These are phyloP conservation scores for Heliconius congener DNA, from an alignment of 1,140 invertebrate genomes.

Conservation along the genomic window DNA sequence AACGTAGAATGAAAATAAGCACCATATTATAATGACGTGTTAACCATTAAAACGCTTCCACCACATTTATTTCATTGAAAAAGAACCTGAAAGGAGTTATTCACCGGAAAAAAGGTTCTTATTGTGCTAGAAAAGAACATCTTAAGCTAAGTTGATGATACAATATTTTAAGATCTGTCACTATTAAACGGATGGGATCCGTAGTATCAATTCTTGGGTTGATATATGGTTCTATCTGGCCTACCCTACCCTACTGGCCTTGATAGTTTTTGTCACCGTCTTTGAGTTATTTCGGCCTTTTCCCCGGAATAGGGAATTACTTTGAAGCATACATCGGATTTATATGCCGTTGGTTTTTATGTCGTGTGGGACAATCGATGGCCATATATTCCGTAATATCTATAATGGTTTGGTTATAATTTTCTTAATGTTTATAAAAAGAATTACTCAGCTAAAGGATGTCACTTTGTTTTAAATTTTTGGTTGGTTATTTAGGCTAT, in stretches of 20 bases:
- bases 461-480: neutral
- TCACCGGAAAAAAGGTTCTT: conserved; percentile 12
- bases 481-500: neutral
- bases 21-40: neutral
- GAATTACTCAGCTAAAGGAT: neutral
- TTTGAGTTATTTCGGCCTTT: conserved; percentile 3
- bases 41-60: neutral
- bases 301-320: conserved; percentile 7
- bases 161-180: conserved; percentile 8
- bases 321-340: conserved; percentile 18
- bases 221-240: conserved; percentile 13
- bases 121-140: conserved; percentile 17
- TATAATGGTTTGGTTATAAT: neutral
- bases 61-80: neutral
- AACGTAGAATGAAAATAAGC: too few relatives aligned
- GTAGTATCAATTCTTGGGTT: neutral
- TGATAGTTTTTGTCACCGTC: conserved; percentile 16
- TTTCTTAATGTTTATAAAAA: neutral
- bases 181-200: neutral
- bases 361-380: conserved; percentile 17
- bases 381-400: neutral
- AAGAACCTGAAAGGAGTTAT: neutral
- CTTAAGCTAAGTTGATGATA: conserved; percentile 12
- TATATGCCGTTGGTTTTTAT: conserved; percentile 23
- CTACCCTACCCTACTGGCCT: neutral